phyloP scores from a whole-genome alignment of 2,888 invertebrate genomes.

The Eueremaeus valkanovi region DNA sequence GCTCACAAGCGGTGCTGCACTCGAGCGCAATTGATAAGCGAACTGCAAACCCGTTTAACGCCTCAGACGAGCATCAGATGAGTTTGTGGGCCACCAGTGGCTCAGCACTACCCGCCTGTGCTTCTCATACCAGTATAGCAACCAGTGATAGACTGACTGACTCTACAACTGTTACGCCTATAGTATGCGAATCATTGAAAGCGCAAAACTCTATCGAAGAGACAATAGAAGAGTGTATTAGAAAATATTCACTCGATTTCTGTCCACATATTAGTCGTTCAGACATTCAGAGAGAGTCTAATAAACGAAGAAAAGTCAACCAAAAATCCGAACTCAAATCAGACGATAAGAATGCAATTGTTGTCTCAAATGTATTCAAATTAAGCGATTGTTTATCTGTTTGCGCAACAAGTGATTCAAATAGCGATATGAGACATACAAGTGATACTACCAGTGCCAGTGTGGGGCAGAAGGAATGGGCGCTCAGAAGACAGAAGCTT shows the following conservation, averaged over 20 bases:
- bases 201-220: conserved; percentile 45
- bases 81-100: conserved; percentile 1
- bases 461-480: not conserved
- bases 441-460: not conserved
- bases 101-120: not conserved
- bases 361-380: not conserved
- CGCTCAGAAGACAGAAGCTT: not conserved
- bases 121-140: conserved; percentile 1
- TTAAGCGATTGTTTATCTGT: conserved; percentile 1
- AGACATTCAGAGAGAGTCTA: not conserved
- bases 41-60: not conserved
- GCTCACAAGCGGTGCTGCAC: conserved; percentile 28
- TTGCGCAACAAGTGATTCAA: conserved; percentile 18
- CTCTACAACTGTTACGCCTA: not conserved
- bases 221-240: conserved; percentile 46
- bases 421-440: not conserved
- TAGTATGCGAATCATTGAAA: not conserved
- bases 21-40: conserved; percentile 23
- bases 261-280: not conserved
- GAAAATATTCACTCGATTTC: conserved; percentile 39
- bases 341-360: not conserved
- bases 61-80: not conserved
- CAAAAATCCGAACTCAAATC: not conserved
- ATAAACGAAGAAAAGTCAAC: not conserved
- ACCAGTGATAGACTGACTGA: conserved; percentile 25